phyloP scores from a whole-genome alignment of 2,797 vertebrate species.

The Hippoglossus hippoglossus region DNA sequence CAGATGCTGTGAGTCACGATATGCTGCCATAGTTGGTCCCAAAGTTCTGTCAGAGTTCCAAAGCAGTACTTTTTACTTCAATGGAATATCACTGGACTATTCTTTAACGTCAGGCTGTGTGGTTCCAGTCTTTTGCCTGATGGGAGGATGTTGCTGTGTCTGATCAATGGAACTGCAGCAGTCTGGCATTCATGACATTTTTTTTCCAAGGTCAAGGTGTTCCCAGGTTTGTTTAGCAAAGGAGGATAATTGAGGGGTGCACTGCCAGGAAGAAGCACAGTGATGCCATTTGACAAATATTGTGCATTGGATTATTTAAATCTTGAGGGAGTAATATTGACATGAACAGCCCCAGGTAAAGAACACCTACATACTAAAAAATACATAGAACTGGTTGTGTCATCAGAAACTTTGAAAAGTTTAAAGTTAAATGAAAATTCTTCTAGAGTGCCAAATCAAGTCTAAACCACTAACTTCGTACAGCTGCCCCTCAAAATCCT shows the following conservation, averaged over 20 bases:
- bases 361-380: neutral
- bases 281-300: neutral
- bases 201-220: constrained; percentile 37
- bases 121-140: neutral
- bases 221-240: constrained; percentile 24
- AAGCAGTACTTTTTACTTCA: neutral
- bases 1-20: constrained; percentile 5
- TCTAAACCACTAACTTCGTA: neutral
- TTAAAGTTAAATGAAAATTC: neutral
- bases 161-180: constrained; percentile 15
- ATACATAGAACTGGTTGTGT: neutral
- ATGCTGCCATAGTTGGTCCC: neutral
- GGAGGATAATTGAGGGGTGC: constrained; percentile 14
- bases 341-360: neutral
- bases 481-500: neutral
- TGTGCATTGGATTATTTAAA: constrained; percentile 4
- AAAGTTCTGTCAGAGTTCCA: constrained; percentile 17
- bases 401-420: neutral
- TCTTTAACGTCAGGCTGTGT: neutral
- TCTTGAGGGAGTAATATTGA: neutral
- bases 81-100: neutral
- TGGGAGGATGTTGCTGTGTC: constrained; percentile 1
- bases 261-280: neutral
- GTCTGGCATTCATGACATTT: constrained; percentile 19
- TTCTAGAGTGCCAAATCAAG: neutral